Percentiles rank a stretch among this genome's conserved stretches.
Evolutionary conservation across 2,113 vertebrate genomes (phyloP).

Genomic region (Actenoides lindsayi): DNA sequence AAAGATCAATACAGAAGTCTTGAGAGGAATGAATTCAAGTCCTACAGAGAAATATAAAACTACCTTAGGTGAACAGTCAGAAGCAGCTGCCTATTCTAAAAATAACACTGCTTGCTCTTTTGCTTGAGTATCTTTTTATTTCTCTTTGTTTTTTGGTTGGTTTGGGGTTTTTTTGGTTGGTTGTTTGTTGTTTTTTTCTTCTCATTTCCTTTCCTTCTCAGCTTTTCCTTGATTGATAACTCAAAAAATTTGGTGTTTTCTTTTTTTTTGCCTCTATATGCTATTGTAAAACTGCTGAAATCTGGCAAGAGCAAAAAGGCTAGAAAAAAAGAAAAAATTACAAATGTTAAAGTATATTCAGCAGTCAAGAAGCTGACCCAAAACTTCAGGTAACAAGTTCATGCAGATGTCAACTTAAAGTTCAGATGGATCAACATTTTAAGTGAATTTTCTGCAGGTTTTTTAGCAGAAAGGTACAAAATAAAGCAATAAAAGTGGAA

Average conservation of each 20-base stretch:
- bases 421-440: slow-evolving; percentile 44
- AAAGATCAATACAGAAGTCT: slow-evolving; percentile 42
- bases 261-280: not conserved
- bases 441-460: not conserved
- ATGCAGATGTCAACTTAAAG: slow-evolving; percentile 19
- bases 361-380: slow-evolving; percentile 8
- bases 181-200: not conserved
- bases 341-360: slow-evolving; percentile 14
- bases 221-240: not conserved
- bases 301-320: not conserved
- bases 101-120: slow-evolving; percentile 25
- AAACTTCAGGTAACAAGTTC: slow-evolving; percentile 27
- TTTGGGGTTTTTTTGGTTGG: too few species aligned
- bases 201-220: slow-evolving; percentile 13
- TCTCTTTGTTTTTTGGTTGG: not conserved
- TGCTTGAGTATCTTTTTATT: not conserved
- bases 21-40: slow-evolving; percentile 19
- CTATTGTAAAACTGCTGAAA: not conserved
- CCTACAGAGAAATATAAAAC: slow-evolving; percentile 4
- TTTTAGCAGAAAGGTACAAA: slow-evolving; percentile 2
- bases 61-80: slow-evolving; percentile 13
- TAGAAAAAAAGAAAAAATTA: not conserved
- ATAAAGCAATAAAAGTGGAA: not conserved
- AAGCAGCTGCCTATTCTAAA: slow-evolving; percentile 37
- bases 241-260: not conserved